These are phyloP conservation scores for Lepus europaeus DNA, from an alignment of 2,113 vertebrate species.

Conservation along the genomic window DNA sequence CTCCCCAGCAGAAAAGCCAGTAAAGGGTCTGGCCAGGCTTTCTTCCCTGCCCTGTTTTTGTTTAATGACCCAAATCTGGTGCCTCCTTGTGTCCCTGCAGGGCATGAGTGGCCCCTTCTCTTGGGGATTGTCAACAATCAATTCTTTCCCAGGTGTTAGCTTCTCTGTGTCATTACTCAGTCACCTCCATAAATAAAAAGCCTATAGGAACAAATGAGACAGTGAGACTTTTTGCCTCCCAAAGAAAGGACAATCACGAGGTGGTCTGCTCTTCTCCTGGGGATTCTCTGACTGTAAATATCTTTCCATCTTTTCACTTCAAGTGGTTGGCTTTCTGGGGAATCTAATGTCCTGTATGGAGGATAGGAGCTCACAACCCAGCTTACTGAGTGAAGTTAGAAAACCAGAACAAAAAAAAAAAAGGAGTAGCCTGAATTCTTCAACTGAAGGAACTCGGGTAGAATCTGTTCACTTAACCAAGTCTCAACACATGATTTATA, in stretches of 20 bases:
- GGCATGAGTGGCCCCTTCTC: background rate
- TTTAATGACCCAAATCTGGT: background rate
- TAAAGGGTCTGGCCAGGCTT: background rate
- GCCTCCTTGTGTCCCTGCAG: background rate
- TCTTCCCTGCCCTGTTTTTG: background rate
- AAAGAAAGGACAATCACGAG: background rate
- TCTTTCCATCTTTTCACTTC: background rate
- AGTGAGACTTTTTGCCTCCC: background rate
- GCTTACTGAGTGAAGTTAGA: background rate
- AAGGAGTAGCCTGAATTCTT: background rate
- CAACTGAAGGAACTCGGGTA: background rate
- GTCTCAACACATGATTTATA: background rate
- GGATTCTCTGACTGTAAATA: background rate
- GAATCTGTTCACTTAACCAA: conserved; percentile 4
- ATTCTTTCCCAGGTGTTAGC: background rate
- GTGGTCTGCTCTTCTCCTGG: background rate
- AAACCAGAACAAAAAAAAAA: background rate
- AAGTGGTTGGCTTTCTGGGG: background rate
- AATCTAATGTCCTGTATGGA: background rate
- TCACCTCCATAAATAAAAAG: background rate
- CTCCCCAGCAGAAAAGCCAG: background rate
- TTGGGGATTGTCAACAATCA: background rate
- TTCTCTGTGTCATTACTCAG: background rate
- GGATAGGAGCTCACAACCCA: background rate
- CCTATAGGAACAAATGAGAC: background rate